phyloP scores from a whole-genome alignment of 2,888 invertebrate species.

The Dione juno region DNA sequence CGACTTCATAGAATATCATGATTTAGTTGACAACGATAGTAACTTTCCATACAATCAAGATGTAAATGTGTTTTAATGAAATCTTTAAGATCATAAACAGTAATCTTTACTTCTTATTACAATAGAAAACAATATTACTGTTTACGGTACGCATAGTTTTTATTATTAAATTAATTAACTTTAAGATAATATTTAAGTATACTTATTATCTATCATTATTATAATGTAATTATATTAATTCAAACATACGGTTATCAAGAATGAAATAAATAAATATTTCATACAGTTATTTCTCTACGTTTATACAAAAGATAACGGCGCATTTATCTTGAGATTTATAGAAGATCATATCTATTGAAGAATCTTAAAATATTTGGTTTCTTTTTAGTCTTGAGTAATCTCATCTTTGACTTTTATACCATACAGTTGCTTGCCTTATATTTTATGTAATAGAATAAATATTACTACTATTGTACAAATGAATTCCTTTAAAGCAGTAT shows the following conservation, averaged over 20 bases:
- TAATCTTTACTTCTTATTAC: background rate
- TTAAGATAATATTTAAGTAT: no score
- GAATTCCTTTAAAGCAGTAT: background rate
- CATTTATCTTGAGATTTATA: background rate
- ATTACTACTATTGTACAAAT: background rate
- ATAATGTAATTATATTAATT: no score
- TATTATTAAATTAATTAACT: no score
- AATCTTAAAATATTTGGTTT: background rate
- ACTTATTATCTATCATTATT: no score
- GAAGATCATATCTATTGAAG: no score
- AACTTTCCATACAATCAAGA: background rate
- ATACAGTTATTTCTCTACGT: background rate
- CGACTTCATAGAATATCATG: background rate
- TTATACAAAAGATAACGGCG: background rate
- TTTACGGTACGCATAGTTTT: no score
- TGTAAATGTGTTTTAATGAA: background rate
- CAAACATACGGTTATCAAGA: no score
- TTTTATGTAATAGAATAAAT: background rate
- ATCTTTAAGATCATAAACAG: background rate
- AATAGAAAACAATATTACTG: no score
- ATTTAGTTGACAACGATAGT: constrained; percentile 1
- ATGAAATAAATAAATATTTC: background rate
- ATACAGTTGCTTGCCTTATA: background rate
- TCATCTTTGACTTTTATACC: background rate
- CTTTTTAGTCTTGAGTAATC: background rate